Base-by-base conservation (phyloP, 2,888 invertebrate species). In the Lottia scabra region DNA sequence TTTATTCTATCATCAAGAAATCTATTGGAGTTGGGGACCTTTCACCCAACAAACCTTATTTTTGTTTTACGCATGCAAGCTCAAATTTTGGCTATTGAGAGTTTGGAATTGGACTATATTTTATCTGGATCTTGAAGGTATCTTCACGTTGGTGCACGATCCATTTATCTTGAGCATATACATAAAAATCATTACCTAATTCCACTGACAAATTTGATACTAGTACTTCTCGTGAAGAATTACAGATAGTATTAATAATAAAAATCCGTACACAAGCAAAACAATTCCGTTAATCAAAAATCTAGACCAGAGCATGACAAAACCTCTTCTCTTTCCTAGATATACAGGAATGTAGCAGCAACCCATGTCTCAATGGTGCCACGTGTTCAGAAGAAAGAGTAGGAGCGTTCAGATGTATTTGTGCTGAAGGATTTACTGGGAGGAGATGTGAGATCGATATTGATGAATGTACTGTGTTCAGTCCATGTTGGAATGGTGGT, bases 331-430 rank as follows among this genome's bases (percentile, higher is more conserved):
- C 30, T 30, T 30, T 30, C 30, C 30, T 30, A 56, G 94, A 97
- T 83, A 94, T 96, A 63, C 96, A 97, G 88, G 97, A 97, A 87
- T 97, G 97, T 87, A 94, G 94, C 56, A 56, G 56, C 19, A 96
- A 96, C 89, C 97, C 97, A 0, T 97, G 97, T 88, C 92, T 95
- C 75, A 97, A 97, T 85, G 95, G 95, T 0, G 97, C 96, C 38
- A 94, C 93, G 62, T 98, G 97, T 87, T 48, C 75, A 10, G 64
- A 75, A 16, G 63, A 69, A 19, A n/a, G 48, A 44, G 62, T 65
- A n/a, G 74, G 65, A 27, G 43, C 45, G 30, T 70, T 45, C 62
- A 15, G 23, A 43, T 70, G 70, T 44, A 56, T 38, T 30, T 70
- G 70, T 65, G 48, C 70, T 0, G 26, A n/a, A 12, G 66, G 71